Evolutionary conservation across 2,113 vertebrate genomes (phyloP), one percentile per base, ranked within the genome.

Genomic region (Seriola dumerili): DNA sequence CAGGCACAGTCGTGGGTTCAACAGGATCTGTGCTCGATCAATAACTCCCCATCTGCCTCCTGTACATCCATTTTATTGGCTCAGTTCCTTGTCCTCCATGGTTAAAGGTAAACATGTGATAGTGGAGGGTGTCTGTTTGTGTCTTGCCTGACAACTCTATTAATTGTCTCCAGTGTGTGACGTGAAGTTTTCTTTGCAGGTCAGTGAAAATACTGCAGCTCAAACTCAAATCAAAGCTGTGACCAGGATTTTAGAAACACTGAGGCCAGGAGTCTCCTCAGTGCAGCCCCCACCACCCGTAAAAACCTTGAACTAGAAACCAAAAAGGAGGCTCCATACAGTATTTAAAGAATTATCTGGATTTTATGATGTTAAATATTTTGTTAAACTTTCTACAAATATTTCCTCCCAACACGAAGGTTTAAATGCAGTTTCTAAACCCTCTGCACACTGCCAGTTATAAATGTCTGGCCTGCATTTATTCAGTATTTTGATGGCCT

Each of bases 1-100:
- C 44, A 25, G 23, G 10, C 11, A 4, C 12, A 72, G 69, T 58
- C 72, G 36, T 38, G 76, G 63, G 78, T 83, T 84, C 85, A 87
- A 59, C 80, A 72, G 85, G 80, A 70, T 50, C 5, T 19, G 2
- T 19, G 6, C 2, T 77, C 50, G 14, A 68, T 74, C 69, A 71
- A 14, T 80, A 29, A 16, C 54, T 48, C 17, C 12, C 55, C 73
- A n/a, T 65, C 44, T 78, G 55, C 68, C 46, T 19, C 10, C 4
- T 13, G 34, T 3, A 29, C 5, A 29, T 25, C 42, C 16, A 3
- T 44, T 34, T 54, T 1, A 23, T 17, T 40, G 23, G 11, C 4
- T 63, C 29, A 55, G 0, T 3, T 54, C 7, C 29, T 10, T 3
- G n/a, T 8, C 3, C 13, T 14, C 12, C 50, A 8, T 1, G 34